Base-by-base conservation (phyloP, 2,113 vertebrate genomes). In the Scopus umbretta region DNA sequence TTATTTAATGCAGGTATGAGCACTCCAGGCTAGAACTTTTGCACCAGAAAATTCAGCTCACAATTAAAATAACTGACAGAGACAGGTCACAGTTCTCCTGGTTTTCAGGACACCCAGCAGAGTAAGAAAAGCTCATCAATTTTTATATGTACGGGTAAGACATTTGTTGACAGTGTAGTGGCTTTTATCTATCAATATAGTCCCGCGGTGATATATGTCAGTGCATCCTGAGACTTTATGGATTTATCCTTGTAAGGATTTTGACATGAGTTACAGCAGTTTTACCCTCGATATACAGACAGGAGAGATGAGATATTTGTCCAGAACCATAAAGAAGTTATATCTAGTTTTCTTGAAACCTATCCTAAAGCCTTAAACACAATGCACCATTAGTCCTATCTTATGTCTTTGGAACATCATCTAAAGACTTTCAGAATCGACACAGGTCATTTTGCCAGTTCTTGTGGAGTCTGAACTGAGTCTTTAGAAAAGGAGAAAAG, bases 151-250 rank as follows among this genome's bases (percentile, higher is more conserved):
- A 76, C 86, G 4, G 0, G 32, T 95, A 88, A 95, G 96, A 94
- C 56, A 56, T 91, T 92, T 93, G 75, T 91, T 97, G 91, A 92
- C 91, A 92, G 63, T 11, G 2, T n/a, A 85, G 92, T 74, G 65
- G 80, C 59, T 96, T 95, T 96, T 97, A 94, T 94, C 86, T 94
- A 95, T 92, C 91, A 92, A 85, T 91, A 94, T 61, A 86, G 91
- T 79, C 65, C 92, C 81, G 40, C 78, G 80, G 83, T 0, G 0
- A 84, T 89, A 74, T 81, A 89, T 91, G 91, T 96, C 91, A 94
- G 80, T 45, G 80, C 34, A 81, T 92, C 76, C 55, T 84, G 73
- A 95, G 76, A 95, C 70, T 95, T 95, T 95, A 97, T 95, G 94
- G 95, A 95, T 97, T 96, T 91, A 95, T 87, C 70, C 78, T 94